Percentiles rank a stretch among this genome's conserved stretches.
These are phyloP conservation scores for Zygothrica quintamaculata DNA, from an alignment of 2,888 invertebrate genomes.

Conservation along the genomic window DNA sequence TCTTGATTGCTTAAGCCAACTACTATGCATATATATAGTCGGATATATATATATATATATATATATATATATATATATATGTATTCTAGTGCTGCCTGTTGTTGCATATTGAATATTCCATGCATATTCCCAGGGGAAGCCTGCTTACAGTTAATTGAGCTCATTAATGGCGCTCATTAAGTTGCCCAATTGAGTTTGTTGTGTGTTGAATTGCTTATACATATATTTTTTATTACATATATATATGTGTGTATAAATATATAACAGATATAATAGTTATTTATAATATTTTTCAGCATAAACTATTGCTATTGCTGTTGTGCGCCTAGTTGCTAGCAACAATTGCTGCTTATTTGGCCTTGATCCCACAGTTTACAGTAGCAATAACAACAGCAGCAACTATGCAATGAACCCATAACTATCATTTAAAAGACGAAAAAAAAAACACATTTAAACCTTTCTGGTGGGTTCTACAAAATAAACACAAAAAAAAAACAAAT, in stretches of 20 bases:
- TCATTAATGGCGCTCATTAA: conserved; percentile 47
- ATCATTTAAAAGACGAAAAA: no score
- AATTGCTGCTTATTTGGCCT: conserved; percentile 34
- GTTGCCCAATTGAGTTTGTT: conserved; percentile 39
- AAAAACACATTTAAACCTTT: neutral
- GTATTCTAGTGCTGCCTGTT: neutral
- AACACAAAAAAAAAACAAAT: no score
- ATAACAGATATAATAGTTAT: neutral
- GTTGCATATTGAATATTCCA: neutral
- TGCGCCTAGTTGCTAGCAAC: neutral
- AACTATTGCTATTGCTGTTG: conserved; percentile 9
- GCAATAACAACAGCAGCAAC: conserved; percentile 15
- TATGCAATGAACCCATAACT: conserved; percentile 20
- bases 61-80: no score
- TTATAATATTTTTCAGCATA: conserved; percentile 9
- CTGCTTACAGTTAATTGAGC: conserved; percentile 44
- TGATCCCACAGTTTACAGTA: conserved; percentile 35
- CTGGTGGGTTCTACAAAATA: conserved; percentile 15
- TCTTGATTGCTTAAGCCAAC: no score
- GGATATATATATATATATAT: no score
- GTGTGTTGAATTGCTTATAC: no score
- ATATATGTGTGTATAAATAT: no score
- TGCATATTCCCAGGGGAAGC: conserved; percentile 14
- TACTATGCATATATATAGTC: no score
- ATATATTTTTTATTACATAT: no score